Evolutionary conservation across 37 sponge, comb jelly and placozoan genomes (phyloP), one percentile per base, ranked within the genome.

Genomic region (Axinella damicornis): DNA sequence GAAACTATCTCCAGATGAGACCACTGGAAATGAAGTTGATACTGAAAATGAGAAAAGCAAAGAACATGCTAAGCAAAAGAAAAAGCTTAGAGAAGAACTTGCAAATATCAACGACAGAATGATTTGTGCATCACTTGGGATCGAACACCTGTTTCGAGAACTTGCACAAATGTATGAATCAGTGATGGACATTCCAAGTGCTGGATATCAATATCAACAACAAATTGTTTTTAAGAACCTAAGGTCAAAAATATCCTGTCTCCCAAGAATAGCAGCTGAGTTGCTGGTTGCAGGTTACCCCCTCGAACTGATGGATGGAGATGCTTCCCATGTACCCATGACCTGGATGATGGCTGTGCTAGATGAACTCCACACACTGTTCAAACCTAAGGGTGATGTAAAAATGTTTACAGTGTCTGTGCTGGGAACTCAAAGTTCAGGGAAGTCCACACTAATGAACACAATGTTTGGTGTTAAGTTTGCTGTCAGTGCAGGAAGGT

Each of bases 371-470:
- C n/a, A n/a, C n/a, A n/a, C n/a, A n/a, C n/a, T n/a, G n/a, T n/a
- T n/a, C n/a, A n/a, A 76, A 66, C 17, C 64, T 16, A 65, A 21
- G 5, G 56, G 64, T 12, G 65, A 85, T 39, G 46, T 56, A 5
- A 27, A n/a, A 59, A 20, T 71, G 11, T 21, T 55, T 53, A 24
- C 54, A 1, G 22, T 85, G 20, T 85, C 77, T 53, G 64, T 85
- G 4, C 37, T 85, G 33, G 77, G 78, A 36, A 38, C 66, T 17
- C 85, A 85, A 57, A 82, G 83, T 38, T 57, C 72, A 27, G 83
- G 85, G 15, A 85, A 85, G n/a, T 85, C 85, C 1, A 85, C 85
- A 20, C 62, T 85, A 24, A 33, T 85, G 27, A 85, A 85, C 55
- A 76, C 85, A 1, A 66, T 54, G 38, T 83, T 83, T 83, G 84